Evolutionary conservation across 2,888 invertebrate genomes (phyloP), one percentile per base, ranked within the genome.

Genomic region (Creontiades dilutus): DNA sequence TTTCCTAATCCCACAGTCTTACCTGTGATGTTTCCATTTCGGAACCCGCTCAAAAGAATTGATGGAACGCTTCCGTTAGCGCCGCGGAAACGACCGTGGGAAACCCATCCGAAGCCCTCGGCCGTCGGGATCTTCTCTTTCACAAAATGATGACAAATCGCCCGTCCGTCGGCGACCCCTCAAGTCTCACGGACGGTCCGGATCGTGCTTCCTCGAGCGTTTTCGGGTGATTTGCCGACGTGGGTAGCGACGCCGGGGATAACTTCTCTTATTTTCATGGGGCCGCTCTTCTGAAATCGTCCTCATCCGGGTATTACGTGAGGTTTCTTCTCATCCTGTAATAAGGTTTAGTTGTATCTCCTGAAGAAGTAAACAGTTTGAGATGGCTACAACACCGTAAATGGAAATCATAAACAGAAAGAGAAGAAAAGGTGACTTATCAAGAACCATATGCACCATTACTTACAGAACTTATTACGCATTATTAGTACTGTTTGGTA

Each of bases 61-160:
- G 68, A 68, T 23, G 68, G 68, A 68, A 68, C 23, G 68, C 68
- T 68, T 68, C 68, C 68, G 68, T 68, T 68, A 68, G 68, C 68
- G 27, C 68, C 23, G n/a, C 68, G 61, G 61, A 61, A 61, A 61
- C 61, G 13, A 68, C 68, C 68, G 68, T 68, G 68, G 68, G 68
- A 68, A 68, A 68, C 68, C 68, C 23, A 27, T 23, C 23, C 13
- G 68, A 19, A 37, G 19, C 19, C 23, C 68, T 68, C 68, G 61
- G n/a, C 57, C 57, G 23, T 7, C 13, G 27, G n/a, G 23, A 23
- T 19, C 27, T 11, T 5, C 23, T 2, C 23, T 68, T 11, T 13
- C 68, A 37, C 68, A 23, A 68, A 68, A 68, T 68, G 68, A 68
- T 23, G 68, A 23, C 68, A 68, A 23, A 68, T 68, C 68, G 23